Base-by-base conservation (phyloP, 2,797 vertebrate genomes). In the Macropodus opercularis region DNA sequence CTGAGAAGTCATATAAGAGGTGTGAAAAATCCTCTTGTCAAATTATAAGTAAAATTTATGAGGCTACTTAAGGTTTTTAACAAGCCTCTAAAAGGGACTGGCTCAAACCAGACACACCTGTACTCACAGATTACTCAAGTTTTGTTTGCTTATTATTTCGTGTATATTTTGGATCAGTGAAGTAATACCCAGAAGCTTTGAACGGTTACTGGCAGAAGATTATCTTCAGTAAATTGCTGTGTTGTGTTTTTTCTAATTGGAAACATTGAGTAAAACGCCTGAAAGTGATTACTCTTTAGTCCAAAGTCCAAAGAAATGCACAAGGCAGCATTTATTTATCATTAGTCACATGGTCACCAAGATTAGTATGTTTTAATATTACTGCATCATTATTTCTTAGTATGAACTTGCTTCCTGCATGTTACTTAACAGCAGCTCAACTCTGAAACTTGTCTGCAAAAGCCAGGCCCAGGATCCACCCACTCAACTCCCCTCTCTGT, bases 21-120 rank as follows among this genome's bases (percentile, higher is more conserved):
- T 57, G 27, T 13, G 50, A 49, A 57, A 54, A 65, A 35, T 51
- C 38, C 5, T 50, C 32, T 47, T 51, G 62, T 75, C 49, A 66
- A 71, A 55, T 51, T 48, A 50, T 59, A 58, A 32, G 64, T 44
- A 24, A 60, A 47, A 12, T 75, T 75, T 79, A 76, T 74, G 23
- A 61, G 21, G 36, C n/a, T 69, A 55, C 63, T 75, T 75, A 55
- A 29, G 40, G 24, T 4, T 64, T 76, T 80, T 69, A 78, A 82
- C 47, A 63, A 72, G 64, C 29, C 40, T 31, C 18, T 35, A 13
- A 57, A 48, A 44, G 36, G 9, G 11, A 55, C 56, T 31, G 15
- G 10, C 35, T 9, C 9, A 34, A 36, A 54, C 39, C 48, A 23
- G 72, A 6, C 35, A 27, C 15, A 27, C 51, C n/a, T 50, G 19